Evolutionary conservation across 2,888 invertebrate genomes (phyloP), one percentile per base, ranked within the genome.

Genomic region (Tubulanus polymorphus): DNA sequence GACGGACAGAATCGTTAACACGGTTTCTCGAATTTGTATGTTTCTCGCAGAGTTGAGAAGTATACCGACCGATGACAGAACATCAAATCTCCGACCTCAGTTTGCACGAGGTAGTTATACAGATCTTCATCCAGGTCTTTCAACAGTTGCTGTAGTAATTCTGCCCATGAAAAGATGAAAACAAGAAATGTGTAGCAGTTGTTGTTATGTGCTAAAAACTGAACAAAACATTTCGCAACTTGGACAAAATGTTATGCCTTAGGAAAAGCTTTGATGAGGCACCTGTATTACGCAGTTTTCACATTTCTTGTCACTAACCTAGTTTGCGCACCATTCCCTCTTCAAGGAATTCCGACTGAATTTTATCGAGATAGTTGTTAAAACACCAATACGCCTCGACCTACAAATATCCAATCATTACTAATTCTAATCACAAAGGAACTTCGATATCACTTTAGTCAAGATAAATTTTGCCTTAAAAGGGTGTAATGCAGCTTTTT

Each of bases 311-410:
- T 20, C 1, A 45, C 62, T 54, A 57, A 78, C 77, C 66, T 50
- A 78, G 71, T 66, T 76, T 77, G 30, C 65, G 61, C 2, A 75
- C 60, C 69, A 78, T 73, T 23, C 77, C 76, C 25, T 69, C 69
- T 53, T 76, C 75, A 51, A 70, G 59, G 51, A 78, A 78, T 48
- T 78, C 76, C 18, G 63, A 48, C 49, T 74, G 65, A 23, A 78
- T 67, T n/a, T 62, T 71, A 18, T 71, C 68, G 53, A 76, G 67
- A 58, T 75, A 78, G 47, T 71, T 66, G 41, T 64, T 62, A 56
- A 79, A 79, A 62, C 76, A 76, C 79, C 79, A 79, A 54, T 69
- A 78, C 2, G 77, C 71, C 52, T 76, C 73, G 10, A 72, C 71
- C 78, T 78, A 60, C 27, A 67, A 56, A 25, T 18, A 35, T 35